Evolutionary conservation across 2,113 vertebrate species (phyloP), one percentile per base, ranked within the genome.

Genomic region (Colius striatus): DNA sequence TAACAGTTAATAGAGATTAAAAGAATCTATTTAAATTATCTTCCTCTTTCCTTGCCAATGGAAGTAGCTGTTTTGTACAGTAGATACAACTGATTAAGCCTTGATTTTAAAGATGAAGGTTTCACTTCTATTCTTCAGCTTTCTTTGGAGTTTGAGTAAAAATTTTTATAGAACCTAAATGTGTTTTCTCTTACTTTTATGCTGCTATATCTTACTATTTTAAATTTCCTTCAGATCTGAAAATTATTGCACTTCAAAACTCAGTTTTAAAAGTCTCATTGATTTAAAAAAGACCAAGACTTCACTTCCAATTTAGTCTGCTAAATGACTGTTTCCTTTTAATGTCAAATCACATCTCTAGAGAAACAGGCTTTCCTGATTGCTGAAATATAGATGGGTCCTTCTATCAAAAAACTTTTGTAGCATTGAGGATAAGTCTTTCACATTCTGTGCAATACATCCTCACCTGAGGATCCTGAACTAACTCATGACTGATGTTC

Each of bases 1-100:
- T 89, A 84, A 92, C 12, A 95, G 73, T 48, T 71, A 92, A 60
- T 84, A 63, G 67, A 89, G 16, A 13, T 74, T 76, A 90, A 87
- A 84, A 93, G 17, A 25, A 54, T 79, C 11, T 85, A 4, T 60
- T 41, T 32, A 71, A 74, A 15, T 84, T 9, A 86, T 62, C 16
- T 74, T 11, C 67, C 23, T 17, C 23, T 67, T 20, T 73, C 25
- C 26, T 54, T 74, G 58, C 22, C 58, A 73, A 17, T 58, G 19
- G 57, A 12, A 82, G 11, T 68, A n/a, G 5, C 17, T 90, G n/a
- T 58, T 16, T 26, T n/a, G 9, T 43, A 84, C 4, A 54, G 67
- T 11, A 85, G 34, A 60, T 63, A 38, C 6, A 76, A 54, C 10
- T 2, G 3, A 50, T 55, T 10, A 58, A 77, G 9, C 6, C 19